Percentiles rank a stretch among this genome's conserved stretches.
These are phyloP conservation scores for Petroica traversi DNA, from an alignment of 2,113 vertebrate genomes.

Conservation along the genomic window DNA sequence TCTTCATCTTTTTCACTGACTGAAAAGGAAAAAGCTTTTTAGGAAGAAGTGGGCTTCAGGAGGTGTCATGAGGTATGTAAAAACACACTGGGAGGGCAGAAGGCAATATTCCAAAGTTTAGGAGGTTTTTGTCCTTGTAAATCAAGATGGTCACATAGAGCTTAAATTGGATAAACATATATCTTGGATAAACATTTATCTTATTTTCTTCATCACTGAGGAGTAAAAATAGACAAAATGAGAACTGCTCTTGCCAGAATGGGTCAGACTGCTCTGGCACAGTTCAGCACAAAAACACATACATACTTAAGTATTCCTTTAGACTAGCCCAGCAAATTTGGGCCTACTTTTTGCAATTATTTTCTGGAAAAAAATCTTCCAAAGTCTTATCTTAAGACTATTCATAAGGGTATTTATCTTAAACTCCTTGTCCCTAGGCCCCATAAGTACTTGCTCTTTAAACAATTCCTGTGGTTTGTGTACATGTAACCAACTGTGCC, in stretches of 20 bases:
- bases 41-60: not conserved
- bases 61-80: not conserved
- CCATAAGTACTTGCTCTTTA: not conserved
- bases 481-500: not conserved
- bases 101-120: not conserved
- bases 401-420: slow-evolving; percentile 23
- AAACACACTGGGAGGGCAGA: not conserved
- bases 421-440: not conserved
- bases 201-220: not conserved
- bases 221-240: not conserved
- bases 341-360: not conserved
- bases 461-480: slow-evolving; percentile 16
- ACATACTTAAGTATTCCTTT: not conserved
- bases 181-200: not conserved
- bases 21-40: not conserved
- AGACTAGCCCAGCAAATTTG: not conserved
- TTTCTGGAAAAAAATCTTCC: not conserved
- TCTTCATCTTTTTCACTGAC: not conserved
- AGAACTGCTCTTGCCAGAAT: not conserved
- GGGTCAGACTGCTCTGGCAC: not conserved
- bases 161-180: no score
- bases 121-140: not conserved
- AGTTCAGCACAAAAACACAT: not conserved
- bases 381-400: not conserved
- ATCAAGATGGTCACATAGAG: not conserved